A percentile compares a stretch with the other conserved stretches of the same genome.
Conservation (phyloP, 2,113 vertebrate genomes). For the Salvelinus namaycush region DNA sequence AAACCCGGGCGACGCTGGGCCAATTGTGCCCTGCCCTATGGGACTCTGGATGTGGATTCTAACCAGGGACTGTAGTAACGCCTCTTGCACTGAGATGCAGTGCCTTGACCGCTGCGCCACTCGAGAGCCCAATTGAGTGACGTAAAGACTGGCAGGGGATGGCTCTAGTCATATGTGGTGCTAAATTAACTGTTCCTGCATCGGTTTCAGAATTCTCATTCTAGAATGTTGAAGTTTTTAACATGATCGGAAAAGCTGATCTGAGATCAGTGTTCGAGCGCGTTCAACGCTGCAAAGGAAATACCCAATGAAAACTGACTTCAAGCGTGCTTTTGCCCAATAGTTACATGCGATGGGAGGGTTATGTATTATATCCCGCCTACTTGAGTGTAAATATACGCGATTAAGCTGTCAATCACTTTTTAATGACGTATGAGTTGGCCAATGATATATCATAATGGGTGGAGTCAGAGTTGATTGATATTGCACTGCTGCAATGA, state of each 20-base stretch:
- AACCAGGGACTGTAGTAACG: too few species aligned
- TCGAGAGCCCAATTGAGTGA: too few species aligned
- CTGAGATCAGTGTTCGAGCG: neutral
- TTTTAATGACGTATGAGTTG: neutral
- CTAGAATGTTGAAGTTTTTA: neutral
- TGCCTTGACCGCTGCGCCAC: too few species aligned
- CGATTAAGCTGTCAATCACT: too few species aligned
- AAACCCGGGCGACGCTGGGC: too few species aligned
- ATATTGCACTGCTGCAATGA: constrained; percentile 63
- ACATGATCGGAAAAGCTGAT: neutral
- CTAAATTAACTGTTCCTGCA: neutral
- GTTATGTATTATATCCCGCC: constrained; percentile 7
- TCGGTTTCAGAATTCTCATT: neutral
- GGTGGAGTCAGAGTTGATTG: constrained; percentile 57
- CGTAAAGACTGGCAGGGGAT: too few species aligned
- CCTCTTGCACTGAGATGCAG: too few species aligned
- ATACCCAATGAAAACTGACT: constrained; percentile 16
- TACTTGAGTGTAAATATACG: neutral
- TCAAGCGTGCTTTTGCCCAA: constrained; percentile 17
- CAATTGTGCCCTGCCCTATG: too few species aligned
- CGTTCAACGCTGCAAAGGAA: neutral
- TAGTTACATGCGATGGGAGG: neutral
- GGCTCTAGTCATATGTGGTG: too few species aligned
- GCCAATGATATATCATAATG: constrained; percentile 43
- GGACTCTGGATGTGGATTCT: too few species aligned